Conservation (phyloP, 2,113 vertebrate species). For the Elachura formosa region DNA sequence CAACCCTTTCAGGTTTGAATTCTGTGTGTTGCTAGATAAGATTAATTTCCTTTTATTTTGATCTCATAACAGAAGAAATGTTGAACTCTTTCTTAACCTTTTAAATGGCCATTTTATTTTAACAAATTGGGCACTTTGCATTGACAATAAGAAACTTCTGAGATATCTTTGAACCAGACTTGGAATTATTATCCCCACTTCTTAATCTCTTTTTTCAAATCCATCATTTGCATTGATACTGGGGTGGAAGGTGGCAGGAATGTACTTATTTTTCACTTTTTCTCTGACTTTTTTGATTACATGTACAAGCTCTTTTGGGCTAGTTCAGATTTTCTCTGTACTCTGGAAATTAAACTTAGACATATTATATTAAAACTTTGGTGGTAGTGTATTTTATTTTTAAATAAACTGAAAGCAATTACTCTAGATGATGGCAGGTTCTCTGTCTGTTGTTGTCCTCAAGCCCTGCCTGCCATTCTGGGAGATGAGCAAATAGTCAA, state of each 20-base stretch:
- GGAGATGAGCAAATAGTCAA: background rate
- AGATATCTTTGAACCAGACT: background rate
- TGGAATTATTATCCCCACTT: background rate
- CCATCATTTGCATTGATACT: background rate
- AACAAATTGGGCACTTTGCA: background rate
- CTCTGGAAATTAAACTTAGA: background rate
- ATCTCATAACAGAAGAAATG: background rate
- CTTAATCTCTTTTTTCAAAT: background rate
- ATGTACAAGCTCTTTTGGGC: background rate
- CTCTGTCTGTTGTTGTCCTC: background rate
- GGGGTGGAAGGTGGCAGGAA: background rate
- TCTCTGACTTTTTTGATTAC: background rate
- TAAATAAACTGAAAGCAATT: background rate
- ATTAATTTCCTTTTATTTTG: background rate
- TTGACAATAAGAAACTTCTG: background rate
- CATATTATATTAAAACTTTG: background rate
- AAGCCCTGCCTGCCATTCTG: background rate
- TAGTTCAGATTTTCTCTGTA: background rate
- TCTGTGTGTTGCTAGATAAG: background rate
- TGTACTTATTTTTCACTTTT: background rate
- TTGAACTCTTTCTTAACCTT: background rate
- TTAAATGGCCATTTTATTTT: background rate
- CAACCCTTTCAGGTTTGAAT: background rate
- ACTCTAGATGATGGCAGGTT: background rate
- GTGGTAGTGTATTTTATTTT: background rate